These are phyloP conservation scores for Scaptomyza flava DNA, from an alignment of 2,888 invertebrate genomes.

Conservation along the genomic window DNA sequence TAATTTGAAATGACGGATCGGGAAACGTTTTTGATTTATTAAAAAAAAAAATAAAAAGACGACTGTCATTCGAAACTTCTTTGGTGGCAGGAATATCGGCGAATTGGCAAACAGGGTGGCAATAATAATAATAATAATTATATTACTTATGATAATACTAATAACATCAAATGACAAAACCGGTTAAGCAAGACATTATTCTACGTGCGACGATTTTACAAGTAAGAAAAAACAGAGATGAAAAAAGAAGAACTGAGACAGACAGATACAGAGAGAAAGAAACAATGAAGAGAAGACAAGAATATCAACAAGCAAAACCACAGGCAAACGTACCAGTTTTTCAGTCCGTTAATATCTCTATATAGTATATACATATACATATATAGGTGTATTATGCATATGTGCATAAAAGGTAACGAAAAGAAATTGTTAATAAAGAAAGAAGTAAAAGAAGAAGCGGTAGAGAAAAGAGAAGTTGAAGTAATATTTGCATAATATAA, in stretches of 20 bases:
- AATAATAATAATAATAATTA: no score
- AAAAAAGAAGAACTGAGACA: slow-evolving; percentile 1
- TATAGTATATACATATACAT: slow-evolving; percentile 26
- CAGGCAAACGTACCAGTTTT: slow-evolving; percentile 45
- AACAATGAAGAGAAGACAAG: slow-evolving; percentile 17
- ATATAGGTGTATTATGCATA: slow-evolving; percentile 37
- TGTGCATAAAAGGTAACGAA: slow-evolving; percentile 34
- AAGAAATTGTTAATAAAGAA: slow-evolving; percentile 35
- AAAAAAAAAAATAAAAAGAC: no score
- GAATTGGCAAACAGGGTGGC: no score
- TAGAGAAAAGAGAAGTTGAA: slow-evolving; percentile 20
- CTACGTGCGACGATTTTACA: slow-evolving; percentile 52
- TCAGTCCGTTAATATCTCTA: neutral
- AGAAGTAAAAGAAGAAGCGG: slow-evolving; percentile 12
- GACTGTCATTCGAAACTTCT: no score
- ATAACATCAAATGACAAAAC: no score
- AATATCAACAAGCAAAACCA: slow-evolving; percentile 28
- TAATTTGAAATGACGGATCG: no score
- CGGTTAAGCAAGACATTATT: slow-evolving; percentile 59
- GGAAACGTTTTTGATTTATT: no score
- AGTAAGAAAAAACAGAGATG: slow-evolving; percentile 14
- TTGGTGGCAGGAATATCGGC: no score
- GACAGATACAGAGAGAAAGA: slow-evolving; percentile 9
- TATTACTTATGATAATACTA: no score
- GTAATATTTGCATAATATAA: slow-evolving; percentile 76